Base-by-base conservation (phyloP, 2,113 vertebrate genomes). In the Neolamprologus sp. region DNA sequence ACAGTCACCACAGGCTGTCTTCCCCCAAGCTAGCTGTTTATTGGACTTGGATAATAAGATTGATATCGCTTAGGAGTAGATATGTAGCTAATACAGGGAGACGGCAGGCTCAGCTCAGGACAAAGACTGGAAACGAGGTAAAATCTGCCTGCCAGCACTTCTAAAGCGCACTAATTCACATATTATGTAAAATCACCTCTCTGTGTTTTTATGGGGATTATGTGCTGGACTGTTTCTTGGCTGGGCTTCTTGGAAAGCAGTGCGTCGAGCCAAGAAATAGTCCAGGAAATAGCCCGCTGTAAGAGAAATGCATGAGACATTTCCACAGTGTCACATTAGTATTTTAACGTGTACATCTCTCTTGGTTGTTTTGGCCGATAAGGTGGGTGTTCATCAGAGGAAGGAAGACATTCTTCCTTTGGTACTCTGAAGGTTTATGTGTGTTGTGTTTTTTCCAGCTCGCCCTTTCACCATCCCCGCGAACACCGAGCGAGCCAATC, bases 381-480 rank as follows among this genome's bases (percentile, higher is more conserved):
- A 26, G 40, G 40, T 73, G 4, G 68, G 68, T 26, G 5, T 73
- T 73, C 40, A 28, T 45, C 68, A 47, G 40, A 73, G 68, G 68
- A 28, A 73, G 68, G 23, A 45, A 73, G 45, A n/a, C 23, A 17
- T 19, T 19, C 23, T 35, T 21, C 68, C 2, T 80, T 73, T 6
- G 31, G 45, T 47, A 19, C 6, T 58, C 5, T n/a, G 26, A n/a
- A 71, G 8, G 26, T 81, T 73, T 21, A 86, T 78, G 1, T 19
- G 8, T 65, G 7, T 42, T 80, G 16, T 40, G 2, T 73, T 88
- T 63, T 40, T 47, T 35, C 26, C 92, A 99, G 99, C 98, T 99
- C 9, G 98, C 98, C 47, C 95, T 99, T 1, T 99, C 99, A 3
- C 99, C 99, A 0, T 98, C 99, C 3, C 98, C 98, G 0, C 98